Evolutionary conservation across 2,888 invertebrate species (phyloP).

Genomic region (Leptinotarsa tumamoca): DNA sequence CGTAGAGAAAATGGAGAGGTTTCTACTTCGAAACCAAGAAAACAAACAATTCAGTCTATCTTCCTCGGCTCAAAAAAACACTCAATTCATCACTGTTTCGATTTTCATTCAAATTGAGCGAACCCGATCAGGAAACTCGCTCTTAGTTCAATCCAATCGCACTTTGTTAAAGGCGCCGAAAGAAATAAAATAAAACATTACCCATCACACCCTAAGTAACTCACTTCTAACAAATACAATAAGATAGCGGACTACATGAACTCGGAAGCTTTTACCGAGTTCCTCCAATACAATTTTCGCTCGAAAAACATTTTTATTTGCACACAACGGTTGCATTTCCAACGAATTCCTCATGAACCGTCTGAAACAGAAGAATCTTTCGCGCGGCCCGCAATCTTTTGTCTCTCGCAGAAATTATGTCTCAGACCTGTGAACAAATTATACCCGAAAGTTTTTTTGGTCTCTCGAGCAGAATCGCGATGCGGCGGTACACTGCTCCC

Average conservation of each 20-base stretch:
- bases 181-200: not conserved
- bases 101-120: not conserved
- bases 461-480: not conserved
- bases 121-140: not conserved
- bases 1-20: too few species aligned
- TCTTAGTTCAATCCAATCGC: not conserved
- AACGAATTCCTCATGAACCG: constrained; percentile 36
- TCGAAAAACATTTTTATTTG: constrained; percentile 37
- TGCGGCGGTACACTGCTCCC: not conserved
- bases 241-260: constrained; percentile 12
- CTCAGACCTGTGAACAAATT: constrained; percentile 24
- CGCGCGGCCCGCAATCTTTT: constrained; percentile 28
- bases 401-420: constrained; percentile 25
- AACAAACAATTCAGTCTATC: too few species aligned
- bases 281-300: constrained; percentile 12
- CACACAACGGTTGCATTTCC: constrained; percentile 34
- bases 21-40: too few species aligned
- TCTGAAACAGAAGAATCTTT: constrained; percentile 16
- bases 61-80: too few species aligned
- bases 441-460: constrained; percentile 15
- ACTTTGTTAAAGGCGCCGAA: not conserved
- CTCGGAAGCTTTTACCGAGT: not conserved
- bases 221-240: constrained; percentile 6
- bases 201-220: constrained; percentile 1
- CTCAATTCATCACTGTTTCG: not conserved